Base-by-base conservation (phyloP, 1,140 invertebrate species). In the Tetragnatha versicolor region DNA sequence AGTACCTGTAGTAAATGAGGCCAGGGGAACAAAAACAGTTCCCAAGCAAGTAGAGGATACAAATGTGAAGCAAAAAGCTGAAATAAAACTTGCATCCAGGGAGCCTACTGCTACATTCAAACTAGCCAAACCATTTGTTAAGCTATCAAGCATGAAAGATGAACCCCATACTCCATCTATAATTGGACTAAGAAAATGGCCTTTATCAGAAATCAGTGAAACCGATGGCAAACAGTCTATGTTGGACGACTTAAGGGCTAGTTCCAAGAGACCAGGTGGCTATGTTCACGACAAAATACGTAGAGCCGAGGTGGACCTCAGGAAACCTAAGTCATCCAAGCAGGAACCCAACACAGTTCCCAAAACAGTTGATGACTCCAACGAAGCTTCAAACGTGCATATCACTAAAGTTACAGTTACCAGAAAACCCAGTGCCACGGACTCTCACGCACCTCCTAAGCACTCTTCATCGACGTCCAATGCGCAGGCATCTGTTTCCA, bases 221-320 rank as follows among this genome's bases (percentile, higher is more conserved):
- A 22, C 17, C 2, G 61, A 63, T n/a, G 73, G 73, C 20, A 53
- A 39, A 9, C 73, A 66, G 20, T 69, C 76, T 4, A 72, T 75
- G n/a, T 39, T 73, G 17, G 60, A 76, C 35, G 47, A 70, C 70
- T 55, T 81, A 37, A 72, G 79, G 61, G 42, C 79, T 79, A 72
- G 60, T 75, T 60, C 33, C 45, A 49, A 84, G 83, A 69, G 63
- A 77, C 70, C 83, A 84, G 69, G 83, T 85, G 80, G 81, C 55
- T 51, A 78, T 83, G 60, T 75, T 86, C 63, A 68, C 58, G 76
- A 79, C 2, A 68, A 49, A 42, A 69, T 79, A 14, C 35, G 63
- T 5, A 47, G 76, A 31, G 76, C 76, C 14, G 76, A 79, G 33
- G 76, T 79, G 10, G 76, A 79, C 35, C 49, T 79, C 12, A 42